phyloP scores from a whole-genome alignment of 2,113 vertebrate species.

The Paradisaea rubra region DNA sequence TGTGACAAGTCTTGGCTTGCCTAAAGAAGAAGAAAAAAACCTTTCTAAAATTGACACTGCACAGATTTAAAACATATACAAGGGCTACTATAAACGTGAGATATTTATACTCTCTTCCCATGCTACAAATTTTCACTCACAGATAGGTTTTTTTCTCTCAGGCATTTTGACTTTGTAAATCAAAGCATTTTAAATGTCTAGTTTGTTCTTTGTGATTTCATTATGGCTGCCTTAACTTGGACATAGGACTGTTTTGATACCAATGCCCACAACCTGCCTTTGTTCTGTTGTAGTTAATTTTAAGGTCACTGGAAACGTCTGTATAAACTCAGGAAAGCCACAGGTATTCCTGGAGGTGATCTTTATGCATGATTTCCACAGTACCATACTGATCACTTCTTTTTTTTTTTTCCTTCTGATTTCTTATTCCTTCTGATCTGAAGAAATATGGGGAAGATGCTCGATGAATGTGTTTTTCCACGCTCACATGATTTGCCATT shows the following conservation, averaged over 20 bases:
- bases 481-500: neutral
- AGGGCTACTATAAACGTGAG: neutral
- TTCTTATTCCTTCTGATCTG: neutral
- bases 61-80: neutral
- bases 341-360: neutral
- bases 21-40: neutral
- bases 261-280: neutral
- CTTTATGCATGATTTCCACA: neutral
- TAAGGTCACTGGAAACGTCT: neutral
- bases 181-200: neutral
- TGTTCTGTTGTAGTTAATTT: neutral
- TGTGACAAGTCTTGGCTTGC: conserved; percentile 36
- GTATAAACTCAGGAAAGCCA: neutral
- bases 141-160: neutral
- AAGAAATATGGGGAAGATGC: neutral
- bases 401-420: neutral
- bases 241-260: neutral
- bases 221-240: neutral
- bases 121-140: neutral
- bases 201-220: neutral
- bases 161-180: neutral
- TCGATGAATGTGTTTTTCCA: neutral
- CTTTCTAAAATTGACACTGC: conserved; percentile 1
- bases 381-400: neutral
- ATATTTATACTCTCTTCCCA: neutral